Percentiles rank a stretch among this genome's conserved stretches.
phyloP scores from a whole-genome alignment of 2,113 vertebrate species.

The Synodontis membranacea region DNA sequence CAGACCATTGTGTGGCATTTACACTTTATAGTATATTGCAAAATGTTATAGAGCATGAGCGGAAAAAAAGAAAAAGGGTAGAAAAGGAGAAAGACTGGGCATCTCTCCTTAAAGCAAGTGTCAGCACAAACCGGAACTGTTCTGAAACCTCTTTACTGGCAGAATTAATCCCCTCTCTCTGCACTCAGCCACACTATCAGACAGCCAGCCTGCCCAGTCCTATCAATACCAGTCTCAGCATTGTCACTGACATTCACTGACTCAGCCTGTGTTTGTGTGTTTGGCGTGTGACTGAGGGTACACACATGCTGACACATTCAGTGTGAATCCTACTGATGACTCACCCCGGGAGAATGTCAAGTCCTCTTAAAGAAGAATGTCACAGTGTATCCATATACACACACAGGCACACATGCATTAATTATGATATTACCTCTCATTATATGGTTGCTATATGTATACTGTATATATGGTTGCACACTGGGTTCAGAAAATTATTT shows the following conservation, averaged over 20 bases:
- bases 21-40: no score
- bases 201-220: conserved; percentile 13
- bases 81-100: neutral
- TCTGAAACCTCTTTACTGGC: conserved; percentile 9
- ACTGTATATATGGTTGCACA: neutral
- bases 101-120: neutral
- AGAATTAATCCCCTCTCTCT: neutral
- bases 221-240: conserved; percentile 18
- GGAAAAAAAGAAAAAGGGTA: neutral
- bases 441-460: neutral
- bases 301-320: conserved; percentile 19
- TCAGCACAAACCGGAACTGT: neutral
- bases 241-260: conserved; percentile 29
- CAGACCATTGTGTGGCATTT: no score
- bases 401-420: neutral
- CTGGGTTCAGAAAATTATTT: neutral
- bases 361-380: conserved; percentile 47
- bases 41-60: no score
- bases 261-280: neutral
- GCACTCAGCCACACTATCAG: neutral
- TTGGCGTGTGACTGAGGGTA: neutral
- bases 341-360: conserved; percentile 52
- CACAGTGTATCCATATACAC: neutral
- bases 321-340: conserved; percentile 51
- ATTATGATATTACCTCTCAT: conserved; percentile 11